Percentiles rank a stretch among this genome's conserved stretches.
phyloP scores from a whole-genome alignment of 1,140 invertebrate genomes.

The Marisa cornuarietis region DNA sequence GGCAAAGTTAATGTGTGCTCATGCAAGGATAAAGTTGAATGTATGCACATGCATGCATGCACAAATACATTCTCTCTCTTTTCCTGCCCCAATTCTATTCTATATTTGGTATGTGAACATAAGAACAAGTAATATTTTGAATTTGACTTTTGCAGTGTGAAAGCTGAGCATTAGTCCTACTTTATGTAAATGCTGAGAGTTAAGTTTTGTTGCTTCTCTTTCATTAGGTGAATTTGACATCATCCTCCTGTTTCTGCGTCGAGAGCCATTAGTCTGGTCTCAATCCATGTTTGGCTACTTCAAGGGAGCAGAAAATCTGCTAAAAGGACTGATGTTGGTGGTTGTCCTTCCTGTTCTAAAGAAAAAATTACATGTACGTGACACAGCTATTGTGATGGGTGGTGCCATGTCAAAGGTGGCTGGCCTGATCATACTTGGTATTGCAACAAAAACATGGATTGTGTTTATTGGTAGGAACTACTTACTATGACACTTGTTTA shows the following conservation, averaged over 20 bases:
- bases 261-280: slow-evolving; percentile 60
- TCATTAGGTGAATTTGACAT: slow-evolving; percentile 64
- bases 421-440: slow-evolving; percentile 59
- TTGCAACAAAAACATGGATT: slow-evolving; percentile 54
- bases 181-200: no score
- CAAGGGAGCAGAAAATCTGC: slow-evolving; percentile 62
- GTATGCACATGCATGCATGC: no score
- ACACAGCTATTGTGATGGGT: slow-evolving; percentile 57
- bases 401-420: slow-evolving; percentile 63
- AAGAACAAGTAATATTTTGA: neutral
- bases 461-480: slow-evolving; percentile 61
- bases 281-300: slow-evolving; percentile 64
- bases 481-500: neutral
- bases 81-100: no score
- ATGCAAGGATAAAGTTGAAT: no score
- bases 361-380: slow-evolving; percentile 41
- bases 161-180: neutral
- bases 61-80: no score
- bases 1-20: no score
- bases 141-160: neutral
- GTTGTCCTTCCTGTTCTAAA: slow-evolving; percentile 56
- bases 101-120: neutral
- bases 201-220: neutral
- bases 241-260: slow-evolving; percentile 39
- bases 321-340: slow-evolving; percentile 62